Percentiles rank a stretch among this genome's conserved stretches.
These are phyloP conservation scores for Gymnorhina tibicen DNA, from an alignment of 2,113 vertebrate species.

Conservation along the genomic window DNA sequence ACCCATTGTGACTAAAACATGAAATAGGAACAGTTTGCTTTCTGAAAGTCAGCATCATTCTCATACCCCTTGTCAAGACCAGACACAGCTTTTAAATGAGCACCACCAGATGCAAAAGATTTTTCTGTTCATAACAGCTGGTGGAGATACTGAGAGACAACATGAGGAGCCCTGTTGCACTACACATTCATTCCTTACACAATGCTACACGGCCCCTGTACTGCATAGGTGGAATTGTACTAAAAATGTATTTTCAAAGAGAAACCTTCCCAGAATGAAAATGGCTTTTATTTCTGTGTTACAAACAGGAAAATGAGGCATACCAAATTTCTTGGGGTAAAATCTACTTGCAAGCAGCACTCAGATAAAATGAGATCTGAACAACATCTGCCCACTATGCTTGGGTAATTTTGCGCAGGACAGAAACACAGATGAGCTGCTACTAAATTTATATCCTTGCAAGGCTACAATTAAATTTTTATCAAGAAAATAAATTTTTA, in stretches of 20 bases:
- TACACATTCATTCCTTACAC: background rate
- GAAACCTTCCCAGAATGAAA: background rate
- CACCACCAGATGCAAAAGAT: background rate
- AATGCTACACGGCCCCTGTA: background rate
- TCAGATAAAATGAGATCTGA: background rate
- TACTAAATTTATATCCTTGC: background rate
- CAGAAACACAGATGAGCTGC: background rate
- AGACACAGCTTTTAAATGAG: background rate
- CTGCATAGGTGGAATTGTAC: background rate
- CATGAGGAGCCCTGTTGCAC: background rate
- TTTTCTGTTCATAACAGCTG: background rate
- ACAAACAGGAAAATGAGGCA: background rate
- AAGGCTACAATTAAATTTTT: background rate
- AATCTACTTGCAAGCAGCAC: background rate
- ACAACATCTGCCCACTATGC: background rate
- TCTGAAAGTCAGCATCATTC: background rate
- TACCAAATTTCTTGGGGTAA: background rate
- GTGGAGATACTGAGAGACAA: background rate
- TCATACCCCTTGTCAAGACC: background rate
- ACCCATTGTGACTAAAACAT: background rate
- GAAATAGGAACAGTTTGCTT: background rate
- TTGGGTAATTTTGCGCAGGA: accelerated
- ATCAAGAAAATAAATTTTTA: background rate
- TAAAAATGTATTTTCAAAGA: background rate
- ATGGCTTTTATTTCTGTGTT: background rate